Evolutionary conservation across 2,797 vertebrate species (phyloP).

Genomic region (Clamator glandarius): DNA sequence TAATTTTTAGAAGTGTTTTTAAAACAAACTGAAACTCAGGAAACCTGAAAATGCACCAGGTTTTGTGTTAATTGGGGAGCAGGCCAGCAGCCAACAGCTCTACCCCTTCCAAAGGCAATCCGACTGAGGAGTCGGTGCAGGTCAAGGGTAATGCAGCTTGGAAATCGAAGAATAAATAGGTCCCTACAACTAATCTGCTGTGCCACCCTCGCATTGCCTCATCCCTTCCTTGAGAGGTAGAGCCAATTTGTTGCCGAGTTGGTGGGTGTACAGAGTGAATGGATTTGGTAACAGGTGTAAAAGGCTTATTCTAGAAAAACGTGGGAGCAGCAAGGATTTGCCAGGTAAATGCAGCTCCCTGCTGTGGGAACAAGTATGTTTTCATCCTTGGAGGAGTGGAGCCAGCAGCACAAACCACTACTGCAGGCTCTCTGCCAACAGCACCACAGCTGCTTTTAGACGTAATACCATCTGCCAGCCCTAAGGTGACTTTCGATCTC

Average conservation of each 20-base stretch:
- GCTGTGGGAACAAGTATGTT: not conserved
- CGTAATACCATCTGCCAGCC: slow-evolving; percentile 23
- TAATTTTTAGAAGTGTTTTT: not conserved
- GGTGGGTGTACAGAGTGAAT: rapidly evolving
- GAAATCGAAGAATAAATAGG: not conserved
- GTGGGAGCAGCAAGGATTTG: not conserved
- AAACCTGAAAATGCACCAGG: rapidly evolving
- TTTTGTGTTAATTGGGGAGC: not conserved
- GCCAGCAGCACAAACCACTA: not conserved
- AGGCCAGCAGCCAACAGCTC: not conserved
- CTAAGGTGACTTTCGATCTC: not conserved
- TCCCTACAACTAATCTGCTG: slow-evolving; percentile 2
- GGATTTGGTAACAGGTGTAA: rapidly evolving
- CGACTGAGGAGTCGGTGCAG: not conserved
- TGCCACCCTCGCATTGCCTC: not conserved
- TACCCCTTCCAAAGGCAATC: not conserved
- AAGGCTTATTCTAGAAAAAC: not conserved
- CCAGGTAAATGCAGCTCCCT: not conserved
- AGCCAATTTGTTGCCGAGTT: not conserved
- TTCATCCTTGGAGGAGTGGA: not conserved
- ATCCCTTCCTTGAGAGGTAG: not conserved
- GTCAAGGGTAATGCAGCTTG: slow-evolving; percentile 15
- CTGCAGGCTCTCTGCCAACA: not conserved
- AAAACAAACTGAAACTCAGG: rapidly evolving
- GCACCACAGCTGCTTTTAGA: slow-evolving; percentile 22